Percentiles rank a stretch among this genome's conserved stretches.
phyloP scores from a whole-genome alignment of 2,888 invertebrate species.

The Asteroscopus sphinx region DNA sequence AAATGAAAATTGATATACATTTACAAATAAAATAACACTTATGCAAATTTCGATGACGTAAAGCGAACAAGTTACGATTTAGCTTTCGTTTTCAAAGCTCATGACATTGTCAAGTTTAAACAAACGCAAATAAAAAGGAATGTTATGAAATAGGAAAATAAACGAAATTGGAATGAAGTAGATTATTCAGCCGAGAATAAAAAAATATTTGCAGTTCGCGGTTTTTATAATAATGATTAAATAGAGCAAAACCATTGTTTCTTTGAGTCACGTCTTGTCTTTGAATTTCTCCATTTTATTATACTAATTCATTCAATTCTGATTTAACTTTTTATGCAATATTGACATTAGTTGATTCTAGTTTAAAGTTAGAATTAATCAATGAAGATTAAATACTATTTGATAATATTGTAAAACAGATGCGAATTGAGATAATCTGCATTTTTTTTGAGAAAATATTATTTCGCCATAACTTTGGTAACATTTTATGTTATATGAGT shows the following conservation, averaged over 20 bases:
- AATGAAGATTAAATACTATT: neutral
- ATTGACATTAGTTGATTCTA: slow-evolving; percentile 1
- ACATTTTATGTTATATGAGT: no score
- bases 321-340: neutral
- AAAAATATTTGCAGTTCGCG: slow-evolving; percentile 19
- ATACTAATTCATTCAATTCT: slow-evolving; percentile 8
- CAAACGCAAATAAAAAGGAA: neutral
- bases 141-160: slow-evolving; percentile 1
- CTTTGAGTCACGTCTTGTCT: slow-evolving; percentile 31
- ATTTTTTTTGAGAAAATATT: slow-evolving; percentile 5
- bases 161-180: slow-evolving; percentile 19
- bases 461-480: no score
- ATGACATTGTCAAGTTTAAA: slow-evolving; percentile 9
- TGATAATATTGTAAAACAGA: slow-evolving; percentile 4
- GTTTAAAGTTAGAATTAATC: neutral
- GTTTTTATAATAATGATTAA: slow-evolving; percentile 34
- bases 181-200: slow-evolving; percentile 27
- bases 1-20: slow-evolving; percentile 15
- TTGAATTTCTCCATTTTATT: slow-evolving; percentile 26
- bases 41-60: slow-evolving; percentile 14
- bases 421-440: neutral
- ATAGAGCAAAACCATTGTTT: slow-evolving; percentile 49
- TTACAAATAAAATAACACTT: slow-evolving; percentile 1
- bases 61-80: neutral
- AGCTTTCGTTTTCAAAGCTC: slow-evolving; percentile 22